Base-by-base conservation (phyloP, 2,888 invertebrate genomes). In the Monochamus alternatus region DNA sequence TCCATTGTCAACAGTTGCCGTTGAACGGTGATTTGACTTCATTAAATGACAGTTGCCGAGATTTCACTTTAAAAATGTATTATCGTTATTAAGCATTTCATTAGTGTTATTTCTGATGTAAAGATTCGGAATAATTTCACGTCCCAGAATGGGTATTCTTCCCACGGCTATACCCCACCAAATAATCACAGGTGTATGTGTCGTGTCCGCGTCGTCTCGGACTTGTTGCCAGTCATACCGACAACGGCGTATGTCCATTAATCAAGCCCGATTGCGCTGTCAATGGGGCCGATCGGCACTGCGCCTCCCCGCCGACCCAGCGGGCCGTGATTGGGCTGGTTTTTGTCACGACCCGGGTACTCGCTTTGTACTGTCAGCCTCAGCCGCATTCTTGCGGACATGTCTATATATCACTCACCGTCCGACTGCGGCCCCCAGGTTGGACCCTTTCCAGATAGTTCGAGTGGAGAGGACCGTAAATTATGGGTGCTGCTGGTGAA, bases 181-280 rank as follows among this genome's bases (percentile, higher is more conserved):
- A 38, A 38, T 38, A 67, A 58, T 58, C 67, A 58, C 67, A 67
- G 67, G 67, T 69, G 68, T 69, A 55, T 64, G 64, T 70, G 64
- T 52, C 60, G 78, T 79, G 78, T 80, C 80, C 78, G 79, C 38
- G 38, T 38, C 38, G 38, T 38, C 38, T 79, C 75, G 75, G 76
- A 75, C 81, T 81, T 83, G 84, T 83, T 81, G 83, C 83, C 84
- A 85, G 86, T 84, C 85, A 83, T 83, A 84, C 81, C 77, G 77
- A 84, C 83, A 81, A 82, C 77, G 75, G 66, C 77, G 81, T 81
- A 78, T 81, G 83, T 83, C 81, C 86, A 86, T 86, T 86, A 85
- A 86, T 86, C 85, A 38, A 86, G 82, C 80, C 82, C 83, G 81
- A 86, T 86, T 86, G 86, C 86, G 82, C 86, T 82, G 86, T 86